Percentiles rank a stretch among this genome's conserved stretches.
Evolutionary conservation across 92 coral and sea anemone genomes (phyloP).

Genomic region (Porites lobata): DNA sequence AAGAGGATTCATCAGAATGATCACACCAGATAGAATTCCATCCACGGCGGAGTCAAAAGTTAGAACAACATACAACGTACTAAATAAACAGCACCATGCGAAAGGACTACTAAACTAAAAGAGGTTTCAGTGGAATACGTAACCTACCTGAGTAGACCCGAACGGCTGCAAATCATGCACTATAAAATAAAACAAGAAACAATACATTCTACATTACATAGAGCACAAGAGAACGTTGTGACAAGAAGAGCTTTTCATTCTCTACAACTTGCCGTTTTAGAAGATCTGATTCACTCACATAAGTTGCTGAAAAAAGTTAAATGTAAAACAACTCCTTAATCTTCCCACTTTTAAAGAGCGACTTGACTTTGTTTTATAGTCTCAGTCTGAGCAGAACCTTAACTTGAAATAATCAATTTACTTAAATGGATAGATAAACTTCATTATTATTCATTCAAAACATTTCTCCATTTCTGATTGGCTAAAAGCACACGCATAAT

Average conservation of each 20-base stretch:
- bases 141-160: constrained; percentile 85
- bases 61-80: too few species aligned
- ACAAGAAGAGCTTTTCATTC: too few species aligned
- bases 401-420: neutral
- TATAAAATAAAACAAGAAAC: constrained; percentile 21
- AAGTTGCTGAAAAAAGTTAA: neutral
- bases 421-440: neutral
- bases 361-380: neutral
- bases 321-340: neutral
- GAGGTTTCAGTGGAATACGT: too few species aligned
- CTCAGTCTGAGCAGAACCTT: constrained; percentile 54
- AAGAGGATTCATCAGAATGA: too few species aligned
- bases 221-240: neutral
- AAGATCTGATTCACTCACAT: too few species aligned
- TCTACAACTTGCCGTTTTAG: too few species aligned
- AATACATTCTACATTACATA: neutral
- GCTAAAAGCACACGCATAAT: too few species aligned
- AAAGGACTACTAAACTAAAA: too few species aligned
- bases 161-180: constrained; percentile 97
- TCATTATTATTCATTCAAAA: neutral
- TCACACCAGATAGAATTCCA: too few species aligned
- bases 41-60: too few species aligned
- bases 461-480: too few species aligned
- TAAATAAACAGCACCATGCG: too few species aligned
- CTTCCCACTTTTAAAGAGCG: neutral